Conservation (phyloP, 1,140 invertebrate genomes). For the Eumeta japonica region DNA sequence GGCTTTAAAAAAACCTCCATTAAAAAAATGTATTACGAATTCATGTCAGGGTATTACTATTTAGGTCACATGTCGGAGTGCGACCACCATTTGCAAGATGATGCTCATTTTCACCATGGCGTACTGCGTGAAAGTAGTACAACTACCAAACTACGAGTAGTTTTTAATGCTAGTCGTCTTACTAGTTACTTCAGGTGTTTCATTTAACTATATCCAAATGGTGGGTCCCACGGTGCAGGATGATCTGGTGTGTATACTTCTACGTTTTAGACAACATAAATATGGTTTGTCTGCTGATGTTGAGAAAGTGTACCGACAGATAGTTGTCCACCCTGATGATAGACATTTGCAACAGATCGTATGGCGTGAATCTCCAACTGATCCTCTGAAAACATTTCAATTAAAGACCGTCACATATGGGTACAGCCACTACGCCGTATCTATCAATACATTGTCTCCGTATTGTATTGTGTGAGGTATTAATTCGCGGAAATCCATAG, state of each 20-base stretch:
- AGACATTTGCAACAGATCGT: conserved; percentile 30
- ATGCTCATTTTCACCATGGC: conserved; percentile 14
- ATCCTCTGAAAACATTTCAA: conserved; percentile 9
- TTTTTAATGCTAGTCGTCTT: conserved; percentile 5
- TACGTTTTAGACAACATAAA: conserved; percentile 28
- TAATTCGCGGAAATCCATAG: no score
- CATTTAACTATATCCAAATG: conserved; percentile 25
- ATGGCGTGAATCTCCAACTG: conserved; percentile 18
- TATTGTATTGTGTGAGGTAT: conserved; percentile 10
- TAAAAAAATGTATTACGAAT: conserved; percentile 10
- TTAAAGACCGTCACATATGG: conserved; percentile 14
- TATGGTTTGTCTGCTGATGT: conserved; percentile 32
- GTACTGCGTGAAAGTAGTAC: conserved; percentile 10
- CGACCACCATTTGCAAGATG: neutral
- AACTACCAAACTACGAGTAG: conserved; percentile 6
- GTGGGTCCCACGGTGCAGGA: conserved; percentile 30
- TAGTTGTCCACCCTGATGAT: conserved; percentile 23
- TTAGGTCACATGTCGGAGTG: conserved; percentile 11
- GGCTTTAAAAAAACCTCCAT: conserved; percentile 8
- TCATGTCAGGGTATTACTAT: conserved; percentile 12
- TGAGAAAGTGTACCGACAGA: conserved; percentile 41
- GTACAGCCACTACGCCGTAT: conserved; percentile 13
- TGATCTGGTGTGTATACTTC: conserved; percentile 27
- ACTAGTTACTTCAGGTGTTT: conserved; percentile 17
- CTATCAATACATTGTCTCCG: conserved; percentile 11